These are phyloP conservation scores for Sebastes matsubarae DNA, from an alignment of 2,797 vertebrate species.

Conservation along the genomic window DNA sequence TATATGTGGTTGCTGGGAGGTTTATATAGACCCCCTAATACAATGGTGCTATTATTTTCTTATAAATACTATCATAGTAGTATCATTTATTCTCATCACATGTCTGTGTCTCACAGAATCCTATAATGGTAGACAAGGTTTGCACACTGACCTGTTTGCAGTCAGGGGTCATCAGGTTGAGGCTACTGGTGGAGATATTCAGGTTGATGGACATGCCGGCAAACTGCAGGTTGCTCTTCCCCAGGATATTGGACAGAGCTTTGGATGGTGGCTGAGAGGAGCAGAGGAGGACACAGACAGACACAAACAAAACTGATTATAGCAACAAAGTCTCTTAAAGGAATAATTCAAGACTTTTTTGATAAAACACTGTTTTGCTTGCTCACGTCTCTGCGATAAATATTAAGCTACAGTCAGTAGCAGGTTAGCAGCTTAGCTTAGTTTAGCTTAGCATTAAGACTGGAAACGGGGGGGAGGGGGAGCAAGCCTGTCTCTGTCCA, in stretches of 20 bases:
- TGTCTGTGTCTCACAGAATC: not conserved
- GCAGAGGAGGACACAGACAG: not conserved
- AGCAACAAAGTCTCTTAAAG: not conserved
- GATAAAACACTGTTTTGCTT: too few relatives aligned
- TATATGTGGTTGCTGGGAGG: not conserved
- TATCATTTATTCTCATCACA: not conserved
- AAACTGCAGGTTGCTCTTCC: slow-evolving; percentile 98
- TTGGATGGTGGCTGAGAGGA: slow-evolving; percentile 91
- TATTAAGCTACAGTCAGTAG: not conserved
- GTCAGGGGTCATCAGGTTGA: slow-evolving; percentile 96
- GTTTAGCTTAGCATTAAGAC: not conserved
- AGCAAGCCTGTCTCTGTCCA: not conserved
- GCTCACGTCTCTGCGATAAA: not conserved
- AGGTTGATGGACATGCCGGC: slow-evolving; percentile 96
- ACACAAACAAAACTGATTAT: not conserved
- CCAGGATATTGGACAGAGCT: slow-evolving; percentile 92
- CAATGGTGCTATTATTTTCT: not conserved
- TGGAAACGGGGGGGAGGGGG: not conserved
- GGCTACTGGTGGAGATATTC: slow-evolving; percentile 97
- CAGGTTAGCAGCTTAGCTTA: not conserved
- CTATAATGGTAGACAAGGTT: not conserved
- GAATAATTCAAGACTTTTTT: not conserved
- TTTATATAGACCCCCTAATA: not conserved
- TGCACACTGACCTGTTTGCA: slow-evolving; percentile 91
- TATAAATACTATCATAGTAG: not conserved